These are phyloP conservation scores for Autographa pulchrina DNA, from an alignment of 2,888 invertebrate genomes.

Conservation along the genomic window DNA sequence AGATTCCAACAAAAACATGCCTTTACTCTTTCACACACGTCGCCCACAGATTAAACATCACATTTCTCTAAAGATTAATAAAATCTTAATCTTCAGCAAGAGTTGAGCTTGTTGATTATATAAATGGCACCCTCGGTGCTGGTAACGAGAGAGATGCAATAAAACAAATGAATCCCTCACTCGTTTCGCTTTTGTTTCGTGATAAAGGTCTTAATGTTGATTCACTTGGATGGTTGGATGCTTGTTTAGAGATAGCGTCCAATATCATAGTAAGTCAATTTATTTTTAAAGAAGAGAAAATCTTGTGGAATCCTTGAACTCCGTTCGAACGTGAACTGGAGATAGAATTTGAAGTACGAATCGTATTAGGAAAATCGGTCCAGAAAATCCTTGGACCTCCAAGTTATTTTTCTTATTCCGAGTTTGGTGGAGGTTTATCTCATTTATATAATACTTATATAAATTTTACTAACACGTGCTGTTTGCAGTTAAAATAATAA, in stretches of 20 bases:
- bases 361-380: slow-evolving; percentile 2
- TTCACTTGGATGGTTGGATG: slow-evolving; percentile 42
- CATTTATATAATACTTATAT: no score
- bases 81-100: slow-evolving; percentile 57
- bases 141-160: slow-evolving; percentile 57
- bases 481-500: no score
- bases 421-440: neutral
- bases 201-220: slow-evolving; percentile 52
- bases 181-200: slow-evolving; percentile 53
- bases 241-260: slow-evolving; percentile 41
- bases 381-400: neutral
- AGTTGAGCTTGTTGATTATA: slow-evolving; percentile 65
- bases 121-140: slow-evolving; percentile 68
- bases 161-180: slow-evolving; percentile 65
- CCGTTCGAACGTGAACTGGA: slow-evolving; percentile 19
- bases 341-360: slow-evolving; percentile 9
- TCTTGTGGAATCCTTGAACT: slow-evolving; percentile 31
- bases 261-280: slow-evolving; percentile 49
- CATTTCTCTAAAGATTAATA: slow-evolving; percentile 57
- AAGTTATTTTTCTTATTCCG: neutral
- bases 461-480: no score
- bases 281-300: slow-evolving; percentile 42
- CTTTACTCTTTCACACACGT: slow-evolving; percentile 14
- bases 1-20: slow-evolving; percentile 42
- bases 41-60: slow-evolving; percentile 39